These are phyloP conservation scores for Bombus difficillimus DNA, from an alignment of 1,140 invertebrate species.

Conservation along the genomic window DNA sequence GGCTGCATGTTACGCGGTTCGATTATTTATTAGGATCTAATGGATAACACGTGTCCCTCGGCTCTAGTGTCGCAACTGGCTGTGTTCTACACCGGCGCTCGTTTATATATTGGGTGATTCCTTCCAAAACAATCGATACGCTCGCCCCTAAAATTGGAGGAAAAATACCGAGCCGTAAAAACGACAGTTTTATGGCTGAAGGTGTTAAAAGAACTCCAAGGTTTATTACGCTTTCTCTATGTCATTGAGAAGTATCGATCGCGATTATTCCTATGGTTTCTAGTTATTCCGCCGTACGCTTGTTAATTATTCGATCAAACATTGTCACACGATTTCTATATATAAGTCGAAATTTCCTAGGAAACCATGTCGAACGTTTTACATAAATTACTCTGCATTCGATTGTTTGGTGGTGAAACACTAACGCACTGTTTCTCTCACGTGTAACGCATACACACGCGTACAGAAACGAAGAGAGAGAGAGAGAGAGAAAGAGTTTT, in stretches of 20 bases:
- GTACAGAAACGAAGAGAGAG: neutral
- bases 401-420: too few relatives aligned
- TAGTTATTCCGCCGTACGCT: neutral
- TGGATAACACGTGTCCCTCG: slow-evolving; percentile 36
- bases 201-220: slow-evolving; percentile 5
- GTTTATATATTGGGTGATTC: neutral
- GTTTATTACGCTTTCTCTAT: neutral
- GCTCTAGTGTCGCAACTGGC: slow-evolving; percentile 12
- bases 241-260: neutral
- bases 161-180: neutral
- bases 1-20: slow-evolving; percentile 51
- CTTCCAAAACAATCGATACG: neutral
- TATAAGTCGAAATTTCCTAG: neutral
- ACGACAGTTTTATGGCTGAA: neutral
- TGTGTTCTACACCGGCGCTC: neutral
- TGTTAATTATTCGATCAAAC: neutral
- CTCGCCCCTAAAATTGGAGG: neutral
- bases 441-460: too few relatives aligned
- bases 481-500: neutral
- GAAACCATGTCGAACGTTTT: too few relatives aligned
- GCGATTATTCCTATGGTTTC: neutral
- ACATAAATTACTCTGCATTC: too few relatives aligned
- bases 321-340: neutral
- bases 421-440: too few relatives aligned
- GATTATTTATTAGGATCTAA: slow-evolving; percentile 68